These are phyloP conservation scores for Tetrao urogallus DNA, from an alignment of 2,113 vertebrate species.

Conservation along the genomic window DNA sequence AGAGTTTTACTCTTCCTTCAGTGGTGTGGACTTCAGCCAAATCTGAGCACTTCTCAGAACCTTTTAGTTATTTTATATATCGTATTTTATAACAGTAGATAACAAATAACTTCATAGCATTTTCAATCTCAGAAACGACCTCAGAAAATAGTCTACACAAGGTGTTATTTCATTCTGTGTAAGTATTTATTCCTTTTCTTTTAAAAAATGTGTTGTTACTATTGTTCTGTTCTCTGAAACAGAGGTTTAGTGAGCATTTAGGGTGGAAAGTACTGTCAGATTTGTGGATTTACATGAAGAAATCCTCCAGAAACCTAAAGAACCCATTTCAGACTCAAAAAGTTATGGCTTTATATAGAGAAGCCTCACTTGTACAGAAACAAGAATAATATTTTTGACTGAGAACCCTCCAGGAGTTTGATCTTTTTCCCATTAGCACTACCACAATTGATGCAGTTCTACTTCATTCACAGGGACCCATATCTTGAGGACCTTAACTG, in stretches of 20 bases:
- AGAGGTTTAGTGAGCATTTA: not conserved
- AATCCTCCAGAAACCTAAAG: slow-evolving; percentile 7
- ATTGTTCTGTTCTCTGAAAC: not conserved
- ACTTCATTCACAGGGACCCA: not conserved
- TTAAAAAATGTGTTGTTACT: not conserved
- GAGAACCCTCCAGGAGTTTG: not conserved
- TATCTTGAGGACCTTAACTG: not conserved
- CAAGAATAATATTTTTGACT: not conserved
- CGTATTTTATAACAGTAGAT: too few relatives aligned
- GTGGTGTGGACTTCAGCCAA: not conserved
- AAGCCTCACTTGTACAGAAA: not conserved
- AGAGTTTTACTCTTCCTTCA: not conserved
- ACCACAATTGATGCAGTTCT: not conserved
- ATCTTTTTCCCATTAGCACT: slow-evolving; percentile 29
- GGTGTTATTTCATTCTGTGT: not conserved
- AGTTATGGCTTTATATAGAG: not conserved
- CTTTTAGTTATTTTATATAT: not conserved
- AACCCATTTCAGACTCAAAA: not conserved
- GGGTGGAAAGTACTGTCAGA: not conserved
- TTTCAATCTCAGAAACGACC: not conserved
- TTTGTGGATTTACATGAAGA: not conserved
- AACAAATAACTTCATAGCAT: too few relatives aligned
- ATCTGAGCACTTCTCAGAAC: not conserved
- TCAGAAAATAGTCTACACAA: not conserved
- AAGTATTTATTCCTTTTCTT: not conserved